Percentiles rank a stretch among this genome's conserved stretches.
phyloP scores from a whole-genome alignment of 2,113 vertebrate species.

The Gopherus evgoodei region DNA sequence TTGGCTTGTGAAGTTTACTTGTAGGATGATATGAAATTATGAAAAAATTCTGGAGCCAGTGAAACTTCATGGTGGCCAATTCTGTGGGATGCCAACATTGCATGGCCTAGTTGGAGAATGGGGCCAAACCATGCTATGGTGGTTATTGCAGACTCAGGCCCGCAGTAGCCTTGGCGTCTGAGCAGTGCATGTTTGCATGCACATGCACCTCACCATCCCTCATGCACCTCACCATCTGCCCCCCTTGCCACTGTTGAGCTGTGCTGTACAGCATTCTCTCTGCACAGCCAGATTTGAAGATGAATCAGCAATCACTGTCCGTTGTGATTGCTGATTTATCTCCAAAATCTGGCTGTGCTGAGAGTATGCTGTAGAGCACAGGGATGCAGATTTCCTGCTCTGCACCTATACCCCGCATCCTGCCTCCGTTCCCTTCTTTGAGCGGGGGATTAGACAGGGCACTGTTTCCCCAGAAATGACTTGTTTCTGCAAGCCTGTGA shows the following conservation, averaged over 20 bases:
- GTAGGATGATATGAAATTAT: not conserved
- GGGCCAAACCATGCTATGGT: not conserved
- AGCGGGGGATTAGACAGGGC: not conserved
- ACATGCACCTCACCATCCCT: not conserved
- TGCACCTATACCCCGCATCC: not conserved
- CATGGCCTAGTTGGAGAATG: not conserved
- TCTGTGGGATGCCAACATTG: not conserved
- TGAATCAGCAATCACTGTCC: not conserved
- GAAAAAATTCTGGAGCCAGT: accelerated
- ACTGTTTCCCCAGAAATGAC: not conserved
- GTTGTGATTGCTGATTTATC: not conserved
- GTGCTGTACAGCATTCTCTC: not conserved
- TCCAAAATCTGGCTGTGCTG: not conserved
- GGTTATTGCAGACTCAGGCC: not conserved
- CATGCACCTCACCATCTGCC: not conserved
- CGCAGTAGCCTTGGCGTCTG: not conserved
- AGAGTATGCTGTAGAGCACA: not conserved
- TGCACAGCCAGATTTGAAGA: not conserved
- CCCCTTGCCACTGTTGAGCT: not conserved
- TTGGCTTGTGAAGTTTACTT: not conserved
- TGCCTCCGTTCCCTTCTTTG: not conserved
- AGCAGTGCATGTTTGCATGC: not conserved
- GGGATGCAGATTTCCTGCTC: conserved; percentile 38
- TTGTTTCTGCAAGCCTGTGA: not conserved
- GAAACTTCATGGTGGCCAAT: accelerated